A percentile compares a stretch with the other conserved stretches of the same genome.
These are phyloP conservation scores for Hippocampus mohnikei DNA, from an alignment of 2,113 vertebrate genomes.

Conservation along the genomic window DNA sequence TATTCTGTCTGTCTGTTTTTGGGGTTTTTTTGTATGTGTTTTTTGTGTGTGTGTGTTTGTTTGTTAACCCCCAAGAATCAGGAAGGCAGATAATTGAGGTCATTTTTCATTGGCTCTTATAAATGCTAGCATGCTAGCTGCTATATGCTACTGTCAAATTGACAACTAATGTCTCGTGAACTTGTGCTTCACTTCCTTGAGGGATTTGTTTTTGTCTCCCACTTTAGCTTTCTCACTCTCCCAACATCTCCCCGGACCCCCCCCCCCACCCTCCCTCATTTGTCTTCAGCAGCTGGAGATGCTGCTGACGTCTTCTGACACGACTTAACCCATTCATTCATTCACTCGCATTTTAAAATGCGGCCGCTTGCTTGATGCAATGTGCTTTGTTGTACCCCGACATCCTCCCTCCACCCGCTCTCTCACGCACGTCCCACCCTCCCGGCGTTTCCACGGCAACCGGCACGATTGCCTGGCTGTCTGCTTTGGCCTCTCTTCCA, in stretches of 20 bases:
- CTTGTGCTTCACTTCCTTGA: too few species aligned
- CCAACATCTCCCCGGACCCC: neutral
- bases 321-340: neutral
- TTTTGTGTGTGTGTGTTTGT: too few species aligned
- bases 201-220: too few species aligned
- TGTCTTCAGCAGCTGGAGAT: slow-evolving; percentile 29
- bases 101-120: too few species aligned
- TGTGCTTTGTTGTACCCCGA: neutral
- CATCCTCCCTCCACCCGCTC: slow-evolving; percentile 3
- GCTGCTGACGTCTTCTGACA: neutral
- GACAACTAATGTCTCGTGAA: too few species aligned
- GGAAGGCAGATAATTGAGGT: too few species aligned
- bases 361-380: slow-evolving; percentile 8
- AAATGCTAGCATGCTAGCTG: too few species aligned
- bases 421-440: slow-evolving; percentile 39
- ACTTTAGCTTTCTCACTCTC: neutral
- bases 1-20: too few species aligned
- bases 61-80: too few species aligned
- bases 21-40: too few species aligned
- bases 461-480: slow-evolving; percentile 42
- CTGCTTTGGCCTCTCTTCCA: slow-evolving; percentile 57
- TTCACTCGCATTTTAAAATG: neutral
- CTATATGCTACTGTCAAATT: too few species aligned
- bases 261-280: neutral
- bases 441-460: slow-evolving; percentile 59